Percentiles rank a stretch among this genome's conserved stretches.
These are phyloP conservation scores for Accipiter cooperii DNA, from an alignment of 2,113 vertebrate species.

Conservation along the genomic window DNA sequence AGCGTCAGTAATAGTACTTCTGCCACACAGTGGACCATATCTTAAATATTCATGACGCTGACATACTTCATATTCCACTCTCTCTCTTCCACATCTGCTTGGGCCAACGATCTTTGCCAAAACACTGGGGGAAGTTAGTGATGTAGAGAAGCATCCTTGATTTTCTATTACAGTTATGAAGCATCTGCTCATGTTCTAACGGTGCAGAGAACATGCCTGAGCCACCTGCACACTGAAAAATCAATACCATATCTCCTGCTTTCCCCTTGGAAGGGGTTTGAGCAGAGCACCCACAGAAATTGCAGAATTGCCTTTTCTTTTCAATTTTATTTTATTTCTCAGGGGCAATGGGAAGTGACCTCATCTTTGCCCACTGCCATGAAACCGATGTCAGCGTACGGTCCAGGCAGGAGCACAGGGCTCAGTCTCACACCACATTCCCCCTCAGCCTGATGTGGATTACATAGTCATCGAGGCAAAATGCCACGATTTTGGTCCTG, in stretches of 20 bases:
- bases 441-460: neutral
- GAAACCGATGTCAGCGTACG: neutral
- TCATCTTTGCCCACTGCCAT: neutral
- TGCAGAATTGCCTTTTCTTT: neutral
- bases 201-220: neutral
- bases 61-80: neutral
- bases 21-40: neutral
- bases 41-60: conserved; percentile 4
- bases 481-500: neutral
- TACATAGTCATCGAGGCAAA: neutral
- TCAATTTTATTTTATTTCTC: neutral
- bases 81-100: conserved; percentile 2
- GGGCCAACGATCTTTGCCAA: conserved; percentile 10
- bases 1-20: neutral
- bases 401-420: neutral
- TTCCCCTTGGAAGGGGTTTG: neutral
- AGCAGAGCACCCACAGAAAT: neutral
- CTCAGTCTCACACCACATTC: neutral
- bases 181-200: neutral
- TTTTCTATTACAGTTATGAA: neutral
- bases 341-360: neutral
- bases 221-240: neutral
- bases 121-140: neutral
- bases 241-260: neutral
- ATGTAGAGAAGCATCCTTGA: neutral